These are phyloP conservation scores for Corythoichthys haematopterus DNA, from an alignment of 2,113 vertebrate genomes.

Conservation along the genomic window DNA sequence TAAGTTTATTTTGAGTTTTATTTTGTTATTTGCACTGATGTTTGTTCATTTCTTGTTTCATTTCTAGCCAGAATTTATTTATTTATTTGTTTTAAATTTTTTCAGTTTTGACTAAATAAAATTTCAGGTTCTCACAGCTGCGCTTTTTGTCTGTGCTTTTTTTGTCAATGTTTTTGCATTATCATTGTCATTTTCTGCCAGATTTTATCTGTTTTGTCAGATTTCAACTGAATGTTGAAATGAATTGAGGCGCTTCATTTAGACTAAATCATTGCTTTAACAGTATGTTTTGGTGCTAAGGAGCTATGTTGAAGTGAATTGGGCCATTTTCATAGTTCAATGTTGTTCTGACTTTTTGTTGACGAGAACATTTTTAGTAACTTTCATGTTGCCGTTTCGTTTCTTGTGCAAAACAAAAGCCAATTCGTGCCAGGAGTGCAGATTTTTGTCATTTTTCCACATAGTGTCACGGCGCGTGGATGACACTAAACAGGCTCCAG, in stretches of 20 bases:
- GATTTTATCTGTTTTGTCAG: no score
- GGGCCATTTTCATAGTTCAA: no score
- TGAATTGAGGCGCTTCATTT: not conserved
- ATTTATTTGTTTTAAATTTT: no score
- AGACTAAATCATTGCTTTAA: not conserved
- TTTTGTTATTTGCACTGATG: no score
- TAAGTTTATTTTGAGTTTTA: no score
- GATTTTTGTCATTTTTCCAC: conserved; percentile 44
- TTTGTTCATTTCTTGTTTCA: no score
- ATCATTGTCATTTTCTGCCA: no score
- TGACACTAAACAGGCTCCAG: conserved; percentile 69
- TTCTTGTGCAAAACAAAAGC: not conserved
- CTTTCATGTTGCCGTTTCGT: not conserved
- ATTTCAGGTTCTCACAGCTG: no score
- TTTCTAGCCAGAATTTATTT: no score
- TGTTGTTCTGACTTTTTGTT: not conserved
- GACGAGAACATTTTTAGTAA: not conserved
- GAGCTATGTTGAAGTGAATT: not conserved
- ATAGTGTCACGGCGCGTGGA: conserved; percentile 53
- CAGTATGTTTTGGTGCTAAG: not conserved
- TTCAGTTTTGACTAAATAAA: no score
- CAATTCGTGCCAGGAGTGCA: not conserved
- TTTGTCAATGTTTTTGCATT: no score
- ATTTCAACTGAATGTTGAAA: not conserved
- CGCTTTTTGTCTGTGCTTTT: no score